phyloP scores from a whole-genome alignment of 2,797 vertebrate genomes.

The Oophaga sylvatica region DNA sequence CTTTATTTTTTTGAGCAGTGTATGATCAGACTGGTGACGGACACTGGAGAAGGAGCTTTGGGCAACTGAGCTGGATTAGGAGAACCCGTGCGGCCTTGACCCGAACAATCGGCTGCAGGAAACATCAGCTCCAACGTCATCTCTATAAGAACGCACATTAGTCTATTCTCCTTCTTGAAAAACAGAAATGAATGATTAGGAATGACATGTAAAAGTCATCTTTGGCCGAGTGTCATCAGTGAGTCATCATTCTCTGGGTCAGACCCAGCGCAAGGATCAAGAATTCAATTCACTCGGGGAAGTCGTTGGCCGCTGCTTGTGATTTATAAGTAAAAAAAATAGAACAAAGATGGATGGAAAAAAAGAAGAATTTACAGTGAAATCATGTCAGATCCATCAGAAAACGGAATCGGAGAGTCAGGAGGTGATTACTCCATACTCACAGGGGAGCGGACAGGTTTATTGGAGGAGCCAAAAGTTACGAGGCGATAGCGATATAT shows the following conservation, averaged over 20 bases:
- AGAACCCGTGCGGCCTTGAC: background rate
- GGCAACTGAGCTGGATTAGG: background rate
- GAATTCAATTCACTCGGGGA: constrained; percentile 46
- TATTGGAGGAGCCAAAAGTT: background rate
- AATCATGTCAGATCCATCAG: background rate
- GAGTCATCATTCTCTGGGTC: constrained; percentile 42
- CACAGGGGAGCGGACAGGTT: background rate
- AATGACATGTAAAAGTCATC: constrained; percentile 53
- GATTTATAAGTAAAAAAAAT: background rate
- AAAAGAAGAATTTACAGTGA: background rate
- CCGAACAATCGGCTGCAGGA: constrained; percentile 6
- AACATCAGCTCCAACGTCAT: constrained; percentile 30
- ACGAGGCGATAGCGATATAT: background rate
- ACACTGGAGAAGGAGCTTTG: background rate
- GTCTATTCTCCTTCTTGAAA: constrained; percentile 10
- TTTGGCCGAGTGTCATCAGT: constrained; percentile 35
- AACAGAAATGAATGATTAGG: constrained; percentile 47
- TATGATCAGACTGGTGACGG: background rate
- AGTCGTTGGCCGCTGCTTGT: background rate
- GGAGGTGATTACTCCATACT: background rate
- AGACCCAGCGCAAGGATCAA: constrained; percentile 42
- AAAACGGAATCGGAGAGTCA: constrained; percentile 10
- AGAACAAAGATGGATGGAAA: constrained; percentile 9
- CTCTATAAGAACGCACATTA: constrained; percentile 20
- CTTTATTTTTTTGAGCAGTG: too few relatives aligned